A percentile compares a stretch with the other conserved stretches of the same genome.
phyloP scores from a whole-genome alignment of 2,113 vertebrate species.

The Corythornis madagascariensis region DNA sequence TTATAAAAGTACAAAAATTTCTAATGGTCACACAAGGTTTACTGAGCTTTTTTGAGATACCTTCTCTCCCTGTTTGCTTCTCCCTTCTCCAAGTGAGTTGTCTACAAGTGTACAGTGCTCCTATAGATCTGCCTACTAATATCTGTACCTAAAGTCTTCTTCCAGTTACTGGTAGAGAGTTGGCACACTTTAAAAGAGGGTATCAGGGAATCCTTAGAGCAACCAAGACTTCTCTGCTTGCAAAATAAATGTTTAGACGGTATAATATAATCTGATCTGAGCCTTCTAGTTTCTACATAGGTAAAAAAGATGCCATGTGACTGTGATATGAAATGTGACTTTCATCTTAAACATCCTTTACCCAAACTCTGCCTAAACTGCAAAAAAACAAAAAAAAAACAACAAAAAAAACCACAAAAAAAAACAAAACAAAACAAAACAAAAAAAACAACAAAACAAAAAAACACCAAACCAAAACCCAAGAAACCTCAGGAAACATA shows the following conservation, averaged over 20 bases:
- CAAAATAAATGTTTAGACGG: background rate
- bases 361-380: background rate
- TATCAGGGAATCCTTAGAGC: background rate
- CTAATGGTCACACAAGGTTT: background rate
- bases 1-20: background rate
- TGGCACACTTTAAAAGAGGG: background rate
- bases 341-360: background rate
- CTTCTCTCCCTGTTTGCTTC: background rate
- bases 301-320: background rate
- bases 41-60: background rate
- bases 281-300: background rate
- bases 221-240: background rate
- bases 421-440: background rate
- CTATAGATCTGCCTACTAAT: background rate
- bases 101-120: background rate
- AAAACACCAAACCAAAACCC: too few relatives aligned
- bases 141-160: background rate
- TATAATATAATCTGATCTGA: background rate
- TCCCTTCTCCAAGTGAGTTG: background rate
- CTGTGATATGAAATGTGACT: background rate
- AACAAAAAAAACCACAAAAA: too few relatives aligned
- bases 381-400: background rate
- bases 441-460: background rate
- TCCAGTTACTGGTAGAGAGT: background rate
- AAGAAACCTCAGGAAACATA: background rate